These are phyloP conservation scores for Nephrotoma flavescens DNA, from an alignment of 2,888 invertebrate genomes.

Conservation along the genomic window DNA sequence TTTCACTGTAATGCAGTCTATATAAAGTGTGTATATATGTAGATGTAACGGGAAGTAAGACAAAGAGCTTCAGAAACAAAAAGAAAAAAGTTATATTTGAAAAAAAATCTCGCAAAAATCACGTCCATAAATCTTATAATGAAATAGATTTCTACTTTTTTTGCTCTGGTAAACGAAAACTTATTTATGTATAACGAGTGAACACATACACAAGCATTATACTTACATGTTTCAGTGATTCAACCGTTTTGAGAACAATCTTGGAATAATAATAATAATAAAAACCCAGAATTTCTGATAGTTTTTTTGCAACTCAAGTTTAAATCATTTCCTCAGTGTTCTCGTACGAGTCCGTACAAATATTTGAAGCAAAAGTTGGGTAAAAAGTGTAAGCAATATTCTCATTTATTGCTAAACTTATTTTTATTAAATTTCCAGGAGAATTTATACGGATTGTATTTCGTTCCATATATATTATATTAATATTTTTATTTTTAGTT, in stretches of 20 bases:
- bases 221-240: background rate
- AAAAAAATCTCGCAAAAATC: background rate
- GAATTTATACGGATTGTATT: background rate
- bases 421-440: background rate
- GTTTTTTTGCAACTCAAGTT: background rate
- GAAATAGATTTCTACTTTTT: background rate
- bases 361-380: background rate
- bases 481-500: no score
- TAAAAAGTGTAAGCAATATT: background rate
- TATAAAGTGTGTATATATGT: background rate
- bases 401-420: background rate
- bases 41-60: background rate
- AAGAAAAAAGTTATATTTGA: background rate
- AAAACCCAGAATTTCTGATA: background rate
- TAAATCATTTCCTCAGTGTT: background rate
- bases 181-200: background rate
- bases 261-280: background rate
- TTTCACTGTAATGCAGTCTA: no score
- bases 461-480: no score
- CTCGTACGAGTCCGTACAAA: background rate
- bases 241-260: background rate
- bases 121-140: background rate
- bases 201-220: no score
- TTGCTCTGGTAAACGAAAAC: background rate
- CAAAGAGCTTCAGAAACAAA: background rate